Base-by-base conservation (phyloP, 2,888 invertebrate species). In the Lasiommata megera region DNA sequence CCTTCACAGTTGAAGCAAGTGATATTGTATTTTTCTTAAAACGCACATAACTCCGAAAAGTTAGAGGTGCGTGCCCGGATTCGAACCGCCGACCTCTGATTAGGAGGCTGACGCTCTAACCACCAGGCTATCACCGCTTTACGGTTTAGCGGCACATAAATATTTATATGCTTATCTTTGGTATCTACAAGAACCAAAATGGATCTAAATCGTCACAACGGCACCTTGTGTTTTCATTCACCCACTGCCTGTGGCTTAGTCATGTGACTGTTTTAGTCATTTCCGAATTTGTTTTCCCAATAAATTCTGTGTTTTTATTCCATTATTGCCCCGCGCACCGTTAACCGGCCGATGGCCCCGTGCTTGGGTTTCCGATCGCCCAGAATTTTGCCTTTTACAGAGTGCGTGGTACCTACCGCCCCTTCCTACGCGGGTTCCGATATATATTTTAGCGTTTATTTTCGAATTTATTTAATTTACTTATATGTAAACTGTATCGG, bases 301-400 rank as follows among this genome's bases (percentile, higher is more conserved):
- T 62, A 62, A 56, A 62, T 54, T 52, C 6, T 18, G 7, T 36
- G 34, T 47, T 59, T 61, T 62, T 59, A 59, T 62, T 56, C 36
- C 41, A 54, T 51, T 58, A 56, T 60, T 47, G 56, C 31, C 50
- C 54, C 17, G 54, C 46, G 46, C 37, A 58, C 53, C 70, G 75
- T 82, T 73, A 79, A 74, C 69, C 76, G 82, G 76, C 53, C 74
- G 63, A 68, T 72, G 72, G 79, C 76, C 80, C 68, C 31, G 8
- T 50, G 43, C 56, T 55, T 53, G 53, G 37, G 61, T 56, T 57
- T 55, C 54, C 46, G 56, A 61, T 57, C 48, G 62, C 59, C 64
- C 63, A 62, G 62, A 67, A 64, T 63, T 56, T 54, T 64, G 44
- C 67, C 67, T 61, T 67, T 66, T 67, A 62, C 61, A 66, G 63